These are phyloP conservation scores for Netelia virgata DNA, from an alignment of 2,888 invertebrate species.

Conservation along the genomic window DNA sequence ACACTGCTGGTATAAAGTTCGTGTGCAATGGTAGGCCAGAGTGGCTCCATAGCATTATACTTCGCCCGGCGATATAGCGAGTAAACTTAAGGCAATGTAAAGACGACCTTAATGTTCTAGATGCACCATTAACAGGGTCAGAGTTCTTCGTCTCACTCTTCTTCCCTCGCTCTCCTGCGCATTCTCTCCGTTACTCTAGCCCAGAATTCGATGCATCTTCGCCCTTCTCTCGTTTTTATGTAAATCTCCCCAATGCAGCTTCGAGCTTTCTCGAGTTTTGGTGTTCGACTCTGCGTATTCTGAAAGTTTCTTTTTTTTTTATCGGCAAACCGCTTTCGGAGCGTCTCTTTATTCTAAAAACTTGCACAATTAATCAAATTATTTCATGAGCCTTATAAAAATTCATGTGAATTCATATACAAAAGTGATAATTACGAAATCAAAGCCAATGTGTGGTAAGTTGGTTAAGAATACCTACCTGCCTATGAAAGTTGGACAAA, in stretches of 20 bases:
- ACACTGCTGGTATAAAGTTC: conserved; percentile 8
- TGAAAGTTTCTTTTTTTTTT: conserved; percentile 12
- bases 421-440: too few species aligned
- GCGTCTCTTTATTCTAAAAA: not conserved
- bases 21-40: conserved; percentile 38
- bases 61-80: conserved; percentile 17
- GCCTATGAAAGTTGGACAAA: too few species aligned
- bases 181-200: conserved; percentile 3
- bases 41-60: conserved; percentile 31
- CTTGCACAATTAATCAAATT: not conserved
- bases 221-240: conserved; percentile 9
- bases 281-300: not conserved
- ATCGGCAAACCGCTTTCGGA: not conserved
- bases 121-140: conserved; percentile 49
- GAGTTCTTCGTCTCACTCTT: conserved; percentile 23
- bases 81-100: conserved; percentile 57
- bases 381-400: not conserved
- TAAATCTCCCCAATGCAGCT: conserved; percentile 7
- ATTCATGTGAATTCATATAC: not conserved
- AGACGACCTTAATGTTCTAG: conserved; percentile 56
- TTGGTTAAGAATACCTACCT: too few species aligned
- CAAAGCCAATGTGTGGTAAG: too few species aligned
- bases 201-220: conserved; percentile 5
- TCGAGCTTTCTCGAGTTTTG: conserved; percentile 32
- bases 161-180: not conserved